Evolutionary conservation across 2,797 vertebrate species (phyloP).

Genomic region (Eulemur albifrons): DNA sequence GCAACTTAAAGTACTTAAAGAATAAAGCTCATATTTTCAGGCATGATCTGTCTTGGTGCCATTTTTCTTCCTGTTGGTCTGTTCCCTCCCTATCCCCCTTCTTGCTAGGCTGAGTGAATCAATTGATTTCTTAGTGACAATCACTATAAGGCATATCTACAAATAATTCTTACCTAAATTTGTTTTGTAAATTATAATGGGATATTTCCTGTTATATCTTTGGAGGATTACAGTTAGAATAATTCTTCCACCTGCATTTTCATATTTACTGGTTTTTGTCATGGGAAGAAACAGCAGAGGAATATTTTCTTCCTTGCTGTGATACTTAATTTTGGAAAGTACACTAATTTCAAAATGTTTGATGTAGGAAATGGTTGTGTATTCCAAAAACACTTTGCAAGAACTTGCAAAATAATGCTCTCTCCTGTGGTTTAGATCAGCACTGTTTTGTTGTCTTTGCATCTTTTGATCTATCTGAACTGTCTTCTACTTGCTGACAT

Average conservation of each 20-base stretch:
- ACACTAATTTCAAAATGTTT: constrained; percentile 38
- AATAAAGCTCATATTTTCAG: neutral
- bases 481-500: neutral
- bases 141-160: neutral
- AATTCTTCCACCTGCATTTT: constrained; percentile 47
- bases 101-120: neutral
- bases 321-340: constrained; percentile 33
- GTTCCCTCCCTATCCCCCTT: neutral
- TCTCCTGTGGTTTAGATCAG: neutral
- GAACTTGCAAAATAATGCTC: neutral
- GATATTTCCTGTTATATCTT: neutral
- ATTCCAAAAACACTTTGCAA: neutral
- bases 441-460: constrained; percentile 16
- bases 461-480: constrained; percentile 25
- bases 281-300: neutral
- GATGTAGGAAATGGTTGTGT: constrained; percentile 26
- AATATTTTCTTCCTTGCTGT: constrained; percentile 33
- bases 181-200: constrained; percentile 43
- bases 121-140: neutral
- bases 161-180: neutral
- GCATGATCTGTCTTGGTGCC: neutral
- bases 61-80: neutral
- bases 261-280: neutral
- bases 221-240: neutral
- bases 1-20: neutral